Percentiles rank a stretch among this genome's conserved stretches.
These are phyloP conservation scores for Ctenicera cuprea DNA, from an alignment of 2,888 invertebrate genomes.

Conservation along the genomic window DNA sequence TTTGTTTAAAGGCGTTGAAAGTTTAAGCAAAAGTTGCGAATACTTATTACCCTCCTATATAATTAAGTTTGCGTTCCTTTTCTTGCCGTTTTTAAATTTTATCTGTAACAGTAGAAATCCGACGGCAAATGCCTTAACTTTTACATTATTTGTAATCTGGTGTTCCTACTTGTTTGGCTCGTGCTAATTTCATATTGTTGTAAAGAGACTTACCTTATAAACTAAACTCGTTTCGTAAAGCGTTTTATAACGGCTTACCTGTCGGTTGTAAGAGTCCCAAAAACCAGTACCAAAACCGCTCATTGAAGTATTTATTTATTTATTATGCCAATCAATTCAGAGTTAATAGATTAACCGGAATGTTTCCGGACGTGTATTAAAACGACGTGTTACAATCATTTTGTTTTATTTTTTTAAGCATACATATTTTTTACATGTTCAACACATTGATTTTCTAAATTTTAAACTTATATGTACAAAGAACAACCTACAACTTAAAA, in stretches of 20 bases:
- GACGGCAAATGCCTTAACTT: not conserved
- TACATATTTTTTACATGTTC: constrained; percentile 45
- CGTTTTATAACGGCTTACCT: constrained; percentile 3
- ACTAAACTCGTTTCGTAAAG: constrained; percentile 13
- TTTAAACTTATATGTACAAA: constrained; percentile 29
- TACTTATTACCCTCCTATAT: too few species aligned
- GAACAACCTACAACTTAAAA: constrained; percentile 38
- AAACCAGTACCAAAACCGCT: not conserved
- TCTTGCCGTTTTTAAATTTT: too few species aligned
- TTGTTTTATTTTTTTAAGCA: constrained; percentile 37
- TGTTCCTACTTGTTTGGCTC: not conserved
- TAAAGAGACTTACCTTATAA: not conserved
- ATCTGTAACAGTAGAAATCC: not conserved
- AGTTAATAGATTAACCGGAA: not conserved
- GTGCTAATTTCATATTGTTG: constrained; percentile 4
- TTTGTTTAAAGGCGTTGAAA: too few species aligned
- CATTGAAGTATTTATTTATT: not conserved
- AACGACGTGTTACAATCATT: not conserved
- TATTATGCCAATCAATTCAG: not conserved
- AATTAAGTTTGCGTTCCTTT: too few species aligned
- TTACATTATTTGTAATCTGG: not conserved
- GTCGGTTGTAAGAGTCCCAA: not conserved
- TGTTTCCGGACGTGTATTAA: not conserved
- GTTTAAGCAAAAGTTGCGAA: too few species aligned
- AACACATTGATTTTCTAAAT: constrained; percentile 33